phyloP scores from a whole-genome alignment of 2,797 vertebrate genomes.

The Epinephelus awoara region DNA sequence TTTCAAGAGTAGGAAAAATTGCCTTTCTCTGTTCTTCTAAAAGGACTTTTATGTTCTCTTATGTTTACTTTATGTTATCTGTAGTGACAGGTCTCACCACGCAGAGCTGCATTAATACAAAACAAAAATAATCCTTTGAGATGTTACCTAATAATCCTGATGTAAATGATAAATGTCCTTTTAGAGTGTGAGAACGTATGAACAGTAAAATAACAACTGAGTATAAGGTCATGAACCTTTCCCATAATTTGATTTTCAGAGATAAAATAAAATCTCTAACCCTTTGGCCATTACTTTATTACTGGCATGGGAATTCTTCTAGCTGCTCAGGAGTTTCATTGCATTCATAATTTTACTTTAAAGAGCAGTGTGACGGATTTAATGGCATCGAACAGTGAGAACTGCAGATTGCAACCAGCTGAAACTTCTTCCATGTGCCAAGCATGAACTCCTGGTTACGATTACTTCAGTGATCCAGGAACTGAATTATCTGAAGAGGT shows the following conservation, averaged over 20 bases:
- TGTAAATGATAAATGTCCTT: background rate
- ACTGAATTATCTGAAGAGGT: too few relatives aligned
- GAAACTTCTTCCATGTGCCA: too few relatives aligned
- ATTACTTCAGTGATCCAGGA: too few relatives aligned
- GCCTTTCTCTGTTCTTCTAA: constrained; percentile 11
- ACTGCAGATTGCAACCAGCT: too few relatives aligned
- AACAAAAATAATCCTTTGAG: constrained; percentile 12
- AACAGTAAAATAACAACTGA: background rate
- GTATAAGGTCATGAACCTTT: background rate
- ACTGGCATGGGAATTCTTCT: background rate
- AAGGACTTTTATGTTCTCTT: constrained; percentile 18
- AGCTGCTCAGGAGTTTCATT: background rate
- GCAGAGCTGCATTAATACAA: background rate
- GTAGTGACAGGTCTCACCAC: background rate
- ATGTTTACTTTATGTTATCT: constrained; percentile 11
- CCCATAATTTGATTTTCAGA: background rate
- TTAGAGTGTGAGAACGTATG: constrained; percentile 1
- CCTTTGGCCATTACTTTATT: background rate
- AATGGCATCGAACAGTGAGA: too few relatives aligned
- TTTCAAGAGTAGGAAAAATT: constrained; percentile 20
- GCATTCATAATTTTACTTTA: too few relatives aligned
- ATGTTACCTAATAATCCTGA: background rate
- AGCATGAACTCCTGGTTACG: too few relatives aligned
- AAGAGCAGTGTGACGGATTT: too few relatives aligned
- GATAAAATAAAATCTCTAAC: constrained; percentile 5